These are phyloP conservation scores for Calameuta filiformis DNA, from an alignment of 2,888 invertebrate genomes.

Conservation along the genomic window DNA sequence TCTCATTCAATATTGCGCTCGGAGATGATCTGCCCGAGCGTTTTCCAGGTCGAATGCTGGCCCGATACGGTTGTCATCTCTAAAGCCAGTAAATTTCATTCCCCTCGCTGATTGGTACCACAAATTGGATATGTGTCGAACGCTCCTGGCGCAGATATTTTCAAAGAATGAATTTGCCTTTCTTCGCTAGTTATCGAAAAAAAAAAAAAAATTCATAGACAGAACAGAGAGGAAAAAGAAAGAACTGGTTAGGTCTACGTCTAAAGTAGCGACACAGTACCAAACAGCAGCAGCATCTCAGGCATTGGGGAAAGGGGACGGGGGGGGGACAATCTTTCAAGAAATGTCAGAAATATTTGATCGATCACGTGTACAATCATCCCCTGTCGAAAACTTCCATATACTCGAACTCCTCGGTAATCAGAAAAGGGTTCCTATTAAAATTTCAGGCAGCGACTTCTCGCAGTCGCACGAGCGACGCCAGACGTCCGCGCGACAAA, in stretches of 20 bases:
- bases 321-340: not conserved
- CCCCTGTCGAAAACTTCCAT: not conserved
- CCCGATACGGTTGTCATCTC: conserved; percentile 32
- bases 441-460: not conserved
- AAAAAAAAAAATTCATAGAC: not conserved
- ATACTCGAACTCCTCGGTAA: not conserved
- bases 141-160: not conserved
- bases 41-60: conserved; percentile 25
- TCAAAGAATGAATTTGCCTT: not conserved
- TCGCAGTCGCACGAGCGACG: conserved; percentile 9
- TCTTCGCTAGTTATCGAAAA: not conserved
- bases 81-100: conserved; percentile 32
- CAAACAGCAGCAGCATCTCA: not conserved
- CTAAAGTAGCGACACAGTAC: not conserved
- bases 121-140: conserved; percentile 31
- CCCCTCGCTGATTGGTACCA: conserved; percentile 22
- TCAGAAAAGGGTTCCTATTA: not conserved
- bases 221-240: not conserved
- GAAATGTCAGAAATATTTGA: not conserved
- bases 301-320: not conserved
- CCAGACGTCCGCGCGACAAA: conserved; percentile 25
- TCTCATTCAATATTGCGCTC: conserved; percentile 27
- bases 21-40: conserved; percentile 32
- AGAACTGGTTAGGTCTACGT: not conserved
- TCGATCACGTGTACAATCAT: not conserved